Base-by-base conservation (phyloP, 1,140 invertebrate genomes). In the Prorops nasuta region DNA sequence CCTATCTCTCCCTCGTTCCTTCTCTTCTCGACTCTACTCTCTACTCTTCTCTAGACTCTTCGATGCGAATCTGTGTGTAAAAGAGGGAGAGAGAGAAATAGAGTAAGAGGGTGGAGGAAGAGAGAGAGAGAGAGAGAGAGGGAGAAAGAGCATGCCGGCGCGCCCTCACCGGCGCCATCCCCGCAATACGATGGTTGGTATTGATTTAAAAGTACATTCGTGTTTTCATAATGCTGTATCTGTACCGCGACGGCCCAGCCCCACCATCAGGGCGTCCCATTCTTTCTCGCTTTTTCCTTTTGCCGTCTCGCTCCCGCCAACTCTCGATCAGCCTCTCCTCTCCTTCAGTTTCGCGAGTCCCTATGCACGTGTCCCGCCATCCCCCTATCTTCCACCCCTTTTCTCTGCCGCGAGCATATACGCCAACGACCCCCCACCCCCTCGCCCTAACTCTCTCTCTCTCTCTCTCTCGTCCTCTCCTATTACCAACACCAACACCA, bases 181-280 rank as follows among this genome's bases (percentile, higher is more conserved):
- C 66, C 66, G 75, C 74, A 77, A 75, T 74, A 69, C 72, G 73
- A 76, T 76, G 72, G 59, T 58, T 4, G 59, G 73, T 78, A 77
- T 76, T 77, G 74, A 76, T 77, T 77, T 76, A 77, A 77, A 76
- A 77, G 74, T 76, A 77, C 74, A 77, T 76, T 78, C 72, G 74
- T 77, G 76, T 77, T 78, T 76, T 77, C 74, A 77, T 78, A 77
- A 76, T 77, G 76, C 74, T 72, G 73, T 75, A 75, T 75, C 74
- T 75, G 71, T 73, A 71, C 67, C 62, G 62, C 56, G 45, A n/a
- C 56, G 49, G 50, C 55, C 63, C 52, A 58, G 56, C 49, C 46
- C 46, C 52, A 14, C 43, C 17, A 4, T 54, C 49, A 58, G 46
- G 58, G 48, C 60, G 46, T 40, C 49, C 51, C 54, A 58, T 58